Conservation (phyloP, 2,113 vertebrate genomes). For the Nerophis lumbriciformis region DNA sequence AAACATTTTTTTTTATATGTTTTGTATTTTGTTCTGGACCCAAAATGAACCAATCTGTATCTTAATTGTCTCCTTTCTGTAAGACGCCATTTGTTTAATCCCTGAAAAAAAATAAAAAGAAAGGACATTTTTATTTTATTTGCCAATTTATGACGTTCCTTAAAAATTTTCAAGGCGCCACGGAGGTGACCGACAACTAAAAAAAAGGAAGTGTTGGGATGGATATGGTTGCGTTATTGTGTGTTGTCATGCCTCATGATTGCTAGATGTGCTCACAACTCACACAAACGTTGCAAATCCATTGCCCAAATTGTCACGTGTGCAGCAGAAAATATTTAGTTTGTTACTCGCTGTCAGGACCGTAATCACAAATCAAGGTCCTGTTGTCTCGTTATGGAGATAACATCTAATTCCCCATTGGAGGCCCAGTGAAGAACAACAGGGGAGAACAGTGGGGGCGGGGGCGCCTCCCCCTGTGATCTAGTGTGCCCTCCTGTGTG, state of each 20-base stretch:
- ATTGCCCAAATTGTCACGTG: slow-evolving; percentile 37
- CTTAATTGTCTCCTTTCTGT: too few relatives aligned
- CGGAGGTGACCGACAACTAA: not conserved
- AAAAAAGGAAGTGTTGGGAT: slow-evolving; percentile 14
- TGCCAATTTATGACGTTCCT: slow-evolving; percentile 12
- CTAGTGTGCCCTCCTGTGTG: too few relatives aligned
- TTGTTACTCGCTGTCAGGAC: slow-evolving; percentile 41
- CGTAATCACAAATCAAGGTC: slow-evolving; percentile 49
- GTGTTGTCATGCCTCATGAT: slow-evolving; percentile 21
- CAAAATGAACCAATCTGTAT: too few relatives aligned
- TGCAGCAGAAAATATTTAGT: slow-evolving; percentile 48
- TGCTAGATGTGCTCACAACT: slow-evolving; percentile 13
- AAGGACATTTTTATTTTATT: slow-evolving; percentile 18
- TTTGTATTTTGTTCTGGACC: too few relatives aligned
- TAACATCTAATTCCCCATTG: slow-evolving; percentile 61
- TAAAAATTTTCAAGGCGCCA: slow-evolving; percentile 8
- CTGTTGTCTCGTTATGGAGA: slow-evolving; percentile 58
- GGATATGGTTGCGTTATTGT: slow-evolving; percentile 12
- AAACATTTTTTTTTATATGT: too few relatives aligned
- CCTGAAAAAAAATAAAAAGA: slow-evolving; percentile 26
- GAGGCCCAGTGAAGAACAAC: slow-evolving; percentile 50
- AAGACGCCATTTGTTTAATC: too few relatives aligned
- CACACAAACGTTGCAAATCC: slow-evolving; percentile 19
- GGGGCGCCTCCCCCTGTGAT: too few relatives aligned
- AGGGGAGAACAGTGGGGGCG: not conserved